A percentile compares a stretch with the other conserved stretches of the same genome.
These are phyloP conservation scores for Escarpia spicata DNA, from an alignment of 2,888 invertebrate genomes.

Conservation along the genomic window DNA sequence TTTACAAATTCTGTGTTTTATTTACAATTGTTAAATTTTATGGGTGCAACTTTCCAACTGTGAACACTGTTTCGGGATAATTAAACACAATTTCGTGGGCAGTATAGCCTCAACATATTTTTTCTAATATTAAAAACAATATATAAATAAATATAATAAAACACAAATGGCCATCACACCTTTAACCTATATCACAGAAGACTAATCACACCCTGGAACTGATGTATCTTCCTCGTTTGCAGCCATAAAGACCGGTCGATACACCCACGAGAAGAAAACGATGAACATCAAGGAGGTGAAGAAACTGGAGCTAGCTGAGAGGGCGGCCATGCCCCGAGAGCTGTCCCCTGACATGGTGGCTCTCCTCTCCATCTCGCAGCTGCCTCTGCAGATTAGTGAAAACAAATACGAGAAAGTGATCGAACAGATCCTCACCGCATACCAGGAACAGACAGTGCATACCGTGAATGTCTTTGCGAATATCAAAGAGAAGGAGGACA, in stretches of 20 bases:
- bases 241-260: conserved; percentile 61
- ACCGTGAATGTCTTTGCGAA: conserved; percentile 45
- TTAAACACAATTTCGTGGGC: too few species aligned
- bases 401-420: conserved; percentile 40
- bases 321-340: background rate
- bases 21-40: too few species aligned
- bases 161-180: background rate
- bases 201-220: too few species aligned
- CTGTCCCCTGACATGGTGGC: background rate
- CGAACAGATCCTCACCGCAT: conserved; percentile 35
- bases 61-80: too few species aligned
- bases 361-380: background rate
- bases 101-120: too few species aligned
- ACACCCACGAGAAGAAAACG: conserved; percentile 56
- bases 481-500: conserved; percentile 42
- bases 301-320: conserved; percentile 36
- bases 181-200: too few species aligned
- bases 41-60: too few species aligned
- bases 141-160: too few species aligned
- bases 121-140: too few species aligned
- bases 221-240: conserved; percentile 24
- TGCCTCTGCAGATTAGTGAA: conserved; percentile 20
- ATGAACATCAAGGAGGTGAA: conserved; percentile 57
- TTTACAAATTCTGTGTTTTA: too few species aligned
- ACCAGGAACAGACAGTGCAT: conserved; percentile 43